These are phyloP conservation scores for Agriopis marginaria DNA, from an alignment of 2,888 invertebrate genomes.

Conservation along the genomic window DNA sequence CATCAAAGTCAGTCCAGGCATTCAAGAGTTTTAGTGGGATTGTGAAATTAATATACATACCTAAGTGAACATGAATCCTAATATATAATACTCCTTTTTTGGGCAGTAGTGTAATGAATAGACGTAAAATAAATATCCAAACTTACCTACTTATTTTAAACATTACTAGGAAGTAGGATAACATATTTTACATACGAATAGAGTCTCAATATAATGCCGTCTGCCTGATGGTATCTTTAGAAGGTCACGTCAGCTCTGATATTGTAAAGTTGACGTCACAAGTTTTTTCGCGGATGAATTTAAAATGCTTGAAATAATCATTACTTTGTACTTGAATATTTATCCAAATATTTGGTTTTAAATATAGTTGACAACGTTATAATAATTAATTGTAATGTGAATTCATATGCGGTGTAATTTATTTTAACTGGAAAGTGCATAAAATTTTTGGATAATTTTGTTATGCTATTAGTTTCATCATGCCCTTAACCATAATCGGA, in stretches of 20 bases:
- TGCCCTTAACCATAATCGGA: too few relatives aligned
- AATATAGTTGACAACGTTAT: too few relatives aligned
- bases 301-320: neutral
- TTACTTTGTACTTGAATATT: neutral
- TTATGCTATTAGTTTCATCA: too few relatives aligned
- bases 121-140: conserved; percentile 1
- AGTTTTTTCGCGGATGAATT: neutral
- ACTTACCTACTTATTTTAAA: neutral
- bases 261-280: neutral
- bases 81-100: too few relatives aligned
- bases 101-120: neutral
- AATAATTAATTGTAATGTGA: too few relatives aligned
- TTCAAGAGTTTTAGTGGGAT: too few relatives aligned
- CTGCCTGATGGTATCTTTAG: neutral
- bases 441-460: too few relatives aligned
- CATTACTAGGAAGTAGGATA: neutral
- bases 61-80: too few relatives aligned
- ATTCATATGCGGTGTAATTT: too few relatives aligned
- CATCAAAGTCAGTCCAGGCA: too few relatives aligned
- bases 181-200: conserved; percentile 5
- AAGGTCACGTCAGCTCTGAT: conserved; percentile 3
- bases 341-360: neutral
- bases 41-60: too few relatives aligned
- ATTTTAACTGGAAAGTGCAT: too few relatives aligned
- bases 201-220: neutral